Evolutionary conservation across 1,140 invertebrate species (phyloP).

Genomic region (Anthonomus grandis): DNA sequence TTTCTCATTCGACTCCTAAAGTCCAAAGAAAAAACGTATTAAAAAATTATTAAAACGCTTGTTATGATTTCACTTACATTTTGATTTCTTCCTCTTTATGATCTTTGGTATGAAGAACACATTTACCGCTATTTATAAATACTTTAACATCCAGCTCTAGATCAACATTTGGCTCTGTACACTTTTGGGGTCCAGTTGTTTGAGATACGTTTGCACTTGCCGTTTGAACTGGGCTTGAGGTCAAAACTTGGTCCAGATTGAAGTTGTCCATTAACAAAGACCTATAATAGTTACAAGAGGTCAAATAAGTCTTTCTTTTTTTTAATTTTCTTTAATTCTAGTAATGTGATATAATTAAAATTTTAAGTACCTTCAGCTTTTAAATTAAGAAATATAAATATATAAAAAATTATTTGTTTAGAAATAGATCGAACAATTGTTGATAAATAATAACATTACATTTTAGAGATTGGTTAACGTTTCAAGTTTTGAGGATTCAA

Average conservation of each 20-base stretch:
- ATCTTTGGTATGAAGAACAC: constrained; percentile 93
- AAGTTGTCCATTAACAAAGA: constrained; percentile 35
- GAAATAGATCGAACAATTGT: too few species aligned
- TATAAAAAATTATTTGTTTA: too few species aligned
- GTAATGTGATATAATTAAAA: too few species aligned
- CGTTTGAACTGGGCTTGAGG: constrained; percentile 28
- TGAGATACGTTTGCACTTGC: constrained; percentile 19
- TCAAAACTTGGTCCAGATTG: constrained; percentile 28
- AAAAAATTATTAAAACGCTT: too few species aligned
- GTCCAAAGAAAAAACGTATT: constrained; percentile 4
- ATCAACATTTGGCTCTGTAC: constrained; percentile 90
- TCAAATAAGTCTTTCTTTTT: neutral
- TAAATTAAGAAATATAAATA: neutral
- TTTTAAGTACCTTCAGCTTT: too few species aligned
- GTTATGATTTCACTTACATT: constrained; percentile 49
- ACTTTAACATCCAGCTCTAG: constrained; percentile 96
- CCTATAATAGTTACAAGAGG: constrained; percentile 21
- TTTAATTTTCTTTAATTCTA: neutral
- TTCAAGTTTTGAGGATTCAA: too few species aligned
- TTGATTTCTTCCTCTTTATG: constrained; percentile 63
- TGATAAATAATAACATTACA: too few species aligned
- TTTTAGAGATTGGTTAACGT: too few species aligned
- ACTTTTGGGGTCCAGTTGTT: constrained; percentile 49
- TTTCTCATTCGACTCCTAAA: constrained; percentile 58
- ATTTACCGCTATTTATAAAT: constrained; percentile 94